Conservation (phyloP, 2,888 invertebrate species). For the Nemurella pictetii region DNA sequence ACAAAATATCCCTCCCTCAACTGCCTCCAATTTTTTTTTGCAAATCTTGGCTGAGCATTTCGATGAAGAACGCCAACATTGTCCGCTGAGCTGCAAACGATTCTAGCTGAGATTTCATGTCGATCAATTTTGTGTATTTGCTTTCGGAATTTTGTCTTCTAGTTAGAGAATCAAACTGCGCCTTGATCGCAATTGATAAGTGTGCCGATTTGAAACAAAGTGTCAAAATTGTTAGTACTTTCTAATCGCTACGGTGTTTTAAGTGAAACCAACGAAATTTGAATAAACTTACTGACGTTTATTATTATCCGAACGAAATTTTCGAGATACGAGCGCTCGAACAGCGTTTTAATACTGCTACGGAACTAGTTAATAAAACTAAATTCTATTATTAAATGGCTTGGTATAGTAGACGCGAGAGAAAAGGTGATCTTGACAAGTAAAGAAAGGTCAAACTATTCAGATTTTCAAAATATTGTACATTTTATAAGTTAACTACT, state of each 20-base stretch:
- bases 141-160: neutral
- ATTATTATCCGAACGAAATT: neutral
- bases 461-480: neutral
- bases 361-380: neutral
- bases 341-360: neutral
- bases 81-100: slow-evolving; percentile 8
- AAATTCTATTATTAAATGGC: neutral
- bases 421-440: neutral
- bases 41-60: slow-evolving; percentile 18
- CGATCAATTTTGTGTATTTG: neutral
- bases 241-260: neutral
- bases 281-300: neutral
- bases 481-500: no score
- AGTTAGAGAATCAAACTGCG: neutral
- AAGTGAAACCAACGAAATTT: neutral
- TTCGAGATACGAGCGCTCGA: neutral
- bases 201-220: neutral
- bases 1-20: slow-evolving; percentile 15
- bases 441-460: neutral
- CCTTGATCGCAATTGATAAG: neutral
- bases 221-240: neutral
- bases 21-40: neutral
- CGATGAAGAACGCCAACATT: slow-evolving; percentile 22
- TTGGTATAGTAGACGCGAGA: neutral
- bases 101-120: neutral